Percentiles rank a stretch among this genome's conserved stretches.
Evolutionary conservation across 1,140 invertebrate genomes (phyloP).

Genomic region (Akabosia matsudoensis): DNA sequence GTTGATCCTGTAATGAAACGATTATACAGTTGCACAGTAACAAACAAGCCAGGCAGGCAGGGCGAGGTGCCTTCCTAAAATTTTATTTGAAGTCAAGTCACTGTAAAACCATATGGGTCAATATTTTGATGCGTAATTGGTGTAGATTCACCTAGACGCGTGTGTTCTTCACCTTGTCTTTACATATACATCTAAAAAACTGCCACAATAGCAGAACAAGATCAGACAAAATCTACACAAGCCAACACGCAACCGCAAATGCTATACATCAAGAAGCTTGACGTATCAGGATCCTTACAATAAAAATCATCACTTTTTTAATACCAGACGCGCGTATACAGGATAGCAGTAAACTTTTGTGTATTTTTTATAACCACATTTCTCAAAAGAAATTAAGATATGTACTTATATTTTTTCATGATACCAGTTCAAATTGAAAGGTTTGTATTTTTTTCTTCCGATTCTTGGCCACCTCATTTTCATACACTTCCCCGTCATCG

Average conservation of each 20-base stretch:
- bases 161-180: conserved; percentile 8
- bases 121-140: neutral
- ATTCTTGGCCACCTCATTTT: too few species aligned
- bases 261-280: too few species aligned
- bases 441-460: too few species aligned
- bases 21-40: conserved; percentile 13
- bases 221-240: neutral
- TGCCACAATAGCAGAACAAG: neutral
- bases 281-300: too few species aligned
- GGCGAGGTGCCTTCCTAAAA: neutral
- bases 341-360: too few species aligned
- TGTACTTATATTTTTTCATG: too few species aligned
- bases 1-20: conserved; percentile 5
- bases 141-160: neutral
- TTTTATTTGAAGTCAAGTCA: neutral
- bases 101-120: conserved; percentile 24
- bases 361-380: too few species aligned
- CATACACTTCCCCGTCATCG: too few species aligned
- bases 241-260: neutral
- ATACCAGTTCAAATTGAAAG: too few species aligned
- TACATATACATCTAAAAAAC: neutral
- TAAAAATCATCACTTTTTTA: too few species aligned
- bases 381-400: too few species aligned
- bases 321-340: too few species aligned
- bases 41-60: neutral